Base-by-base conservation (phyloP, 2,888 invertebrate species). In the Microdon myrmicae region DNA sequence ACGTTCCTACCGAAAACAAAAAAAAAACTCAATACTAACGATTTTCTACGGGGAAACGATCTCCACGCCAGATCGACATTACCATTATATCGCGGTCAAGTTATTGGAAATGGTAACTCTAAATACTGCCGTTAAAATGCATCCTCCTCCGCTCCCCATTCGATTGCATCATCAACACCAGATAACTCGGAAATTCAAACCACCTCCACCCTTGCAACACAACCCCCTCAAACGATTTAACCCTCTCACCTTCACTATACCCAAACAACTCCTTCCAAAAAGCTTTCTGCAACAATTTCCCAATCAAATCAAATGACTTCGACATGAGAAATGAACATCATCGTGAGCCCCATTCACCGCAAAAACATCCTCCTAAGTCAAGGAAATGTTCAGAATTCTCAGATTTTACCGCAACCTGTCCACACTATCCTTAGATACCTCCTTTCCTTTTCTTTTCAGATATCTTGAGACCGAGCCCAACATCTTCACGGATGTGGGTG, bases 61-160 rank as follows among this genome's bases (percentile, higher is more conserved):
- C 56, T 67, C 43, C 58, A 68, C 6, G 54, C 61, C 8, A 45
- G 69, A 9, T 68, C 70, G 34, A 66, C 69, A 3, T 79, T 82
- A 45, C 83, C 83, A 2, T 73, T 83, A 23, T 83, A 83, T 68
- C 76, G 81, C 12, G 76, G 83, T 1, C 82, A 83, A 67, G 79
- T 79, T 4, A 71, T 76, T 67, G 74, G 76, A 10, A 78, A 77
- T 53, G 77, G 77, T 4, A 71, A 58, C 49, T 39, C 53, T 6
- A 68, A 59, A 26, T 67, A 70, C 26, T 49, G 68, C 38, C 43
- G 66, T 49, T 67, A 68, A 4, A 71, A 70, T 49, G 67, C 72
- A 29, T 67, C 69, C 14, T 67, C 68, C 9, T 68, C 71, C 39
- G 68, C 71, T 34, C 71, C 68, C 7, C 72, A 72, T 28, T 72